Evolutionary conservation across 2,888 invertebrate genomes (phyloP).

Genomic region (Zelleria hepariella): DNA sequence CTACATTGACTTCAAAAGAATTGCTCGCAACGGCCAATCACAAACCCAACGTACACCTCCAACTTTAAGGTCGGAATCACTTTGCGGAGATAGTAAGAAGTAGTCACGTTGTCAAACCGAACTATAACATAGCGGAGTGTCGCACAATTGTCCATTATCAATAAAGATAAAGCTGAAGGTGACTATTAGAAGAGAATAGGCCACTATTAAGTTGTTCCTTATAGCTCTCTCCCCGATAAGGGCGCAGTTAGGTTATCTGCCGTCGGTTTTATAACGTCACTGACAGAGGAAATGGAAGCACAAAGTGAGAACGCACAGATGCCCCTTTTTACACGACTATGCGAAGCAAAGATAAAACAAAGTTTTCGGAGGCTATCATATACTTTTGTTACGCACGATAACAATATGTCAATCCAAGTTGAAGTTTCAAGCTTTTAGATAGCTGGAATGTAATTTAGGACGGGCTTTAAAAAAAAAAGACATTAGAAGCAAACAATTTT

Average conservation of each 20-base stretch:
- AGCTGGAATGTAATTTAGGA: too few species aligned
- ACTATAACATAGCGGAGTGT: conserved; percentile 30
- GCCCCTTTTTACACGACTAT: too few species aligned
- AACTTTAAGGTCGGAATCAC: background rate
- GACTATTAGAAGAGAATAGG: conserved; percentile 41
- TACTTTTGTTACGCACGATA: too few species aligned
- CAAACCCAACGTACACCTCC: background rate
- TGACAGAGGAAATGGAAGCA: conserved; percentile 3
- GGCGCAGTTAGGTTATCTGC: conserved; percentile 8
- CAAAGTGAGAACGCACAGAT: background rate
- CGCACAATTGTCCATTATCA: conserved; percentile 50
- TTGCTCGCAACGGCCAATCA: background rate
- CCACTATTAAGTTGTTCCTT: conserved; percentile 49
- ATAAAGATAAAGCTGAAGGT: conserved; percentile 46
- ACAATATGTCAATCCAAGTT: too few species aligned
- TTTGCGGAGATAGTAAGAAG: conserved; percentile 21
- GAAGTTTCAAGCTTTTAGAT: too few species aligned
- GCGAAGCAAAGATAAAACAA: too few species aligned
- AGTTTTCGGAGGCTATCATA: too few species aligned
- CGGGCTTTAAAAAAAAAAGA: too few species aligned
- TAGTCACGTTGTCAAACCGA: conserved; percentile 30
- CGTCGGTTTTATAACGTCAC: background rate
- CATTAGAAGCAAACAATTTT: too few species aligned
- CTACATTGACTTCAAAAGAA: conserved; percentile 27
- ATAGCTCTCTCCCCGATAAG: conserved; percentile 19